phyloP scores from a whole-genome alignment of 2,888 invertebrate genomes.

The Mimachlamys varia region DNA sequence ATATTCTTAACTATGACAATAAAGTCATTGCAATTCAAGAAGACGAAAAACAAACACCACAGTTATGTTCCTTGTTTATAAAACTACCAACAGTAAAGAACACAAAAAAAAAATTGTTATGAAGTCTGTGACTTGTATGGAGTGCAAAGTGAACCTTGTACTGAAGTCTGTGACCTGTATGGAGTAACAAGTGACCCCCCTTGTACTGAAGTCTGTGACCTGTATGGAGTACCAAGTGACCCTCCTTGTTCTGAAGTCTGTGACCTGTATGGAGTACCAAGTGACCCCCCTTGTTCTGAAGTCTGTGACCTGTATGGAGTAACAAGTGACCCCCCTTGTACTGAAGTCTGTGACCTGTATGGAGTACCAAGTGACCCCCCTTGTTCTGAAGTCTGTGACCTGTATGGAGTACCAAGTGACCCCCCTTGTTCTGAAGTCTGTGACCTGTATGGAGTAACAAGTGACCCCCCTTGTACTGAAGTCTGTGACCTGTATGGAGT shows the following conservation, averaged over 20 bases:
- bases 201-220: background rate
- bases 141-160: background rate
- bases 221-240: background rate
- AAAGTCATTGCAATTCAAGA: too few relatives aligned
- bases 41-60: background rate
- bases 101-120: background rate
- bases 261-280: background rate
- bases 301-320: background rate
- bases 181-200: background rate
- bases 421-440: too few relatives aligned
- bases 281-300: background rate
- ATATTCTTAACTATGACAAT: too few relatives aligned
- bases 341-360: background rate
- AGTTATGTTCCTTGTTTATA: background rate
- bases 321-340: background rate
- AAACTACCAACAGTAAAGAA: background rate
- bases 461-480: too few relatives aligned
- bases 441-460: too few relatives aligned
- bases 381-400: too few relatives aligned
- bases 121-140: background rate
- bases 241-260: too few relatives aligned
- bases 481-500: too few relatives aligned
- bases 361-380: too few relatives aligned
- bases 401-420: too few relatives aligned
- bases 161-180: background rate